Evolutionary conservation across 1,140 invertebrate species (phyloP), one percentile per base, ranked within the genome.

Genomic region (Listronotus oregonensis): DNA sequence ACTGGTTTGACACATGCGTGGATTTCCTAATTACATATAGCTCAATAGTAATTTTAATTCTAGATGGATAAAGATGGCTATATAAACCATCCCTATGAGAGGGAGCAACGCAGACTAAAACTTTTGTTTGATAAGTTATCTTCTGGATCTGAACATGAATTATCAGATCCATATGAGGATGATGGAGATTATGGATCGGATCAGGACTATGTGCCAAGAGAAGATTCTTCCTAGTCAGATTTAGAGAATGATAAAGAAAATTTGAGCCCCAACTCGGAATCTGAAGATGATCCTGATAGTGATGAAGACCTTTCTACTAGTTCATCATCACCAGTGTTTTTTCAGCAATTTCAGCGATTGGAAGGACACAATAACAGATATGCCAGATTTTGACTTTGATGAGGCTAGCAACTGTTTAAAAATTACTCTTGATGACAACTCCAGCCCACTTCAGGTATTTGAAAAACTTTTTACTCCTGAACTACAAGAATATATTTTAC

Each of bases 21-120:
- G 58, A 71, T 56, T 40, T 27, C 17, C 61, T 17, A 43, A 62
- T 47, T 46, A 42, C 12, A 61, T 9, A 47, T 47, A 47, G 17
- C 44, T 47, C 44, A 50, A 31, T 21, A 34, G 6, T 12, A 7
- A 56, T 37, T 50, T 51, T 27, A n/a, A 27, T 37, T 52, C 17
- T 32, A 27, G 44, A 47, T 47, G 44, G n/a, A n/a, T n/a, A n/a
- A n/a, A n/a, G n/a, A n/a, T n/a, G n/a, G n/a, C n/a, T n/a, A n/a
- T n/a, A n/a, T n/a, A n/a, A n/a, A n/a, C n/a, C n/a, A n/a, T n/a
- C n/a, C n/a, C n/a, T n/a, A n/a, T n/a, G n/a, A n/a, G n/a, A n/a
- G n/a, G n/a, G n/a, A n/a, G n/a, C n/a, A 15, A 17, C 14, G 44
- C 7, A 12, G 17, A 59, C 0, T 46, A 21, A 47, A 49, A 49